Evolutionary conservation across 2,888 invertebrate genomes (phyloP), one percentile per base, ranked within the genome.

Genomic region (Bugula neritina): DNA sequence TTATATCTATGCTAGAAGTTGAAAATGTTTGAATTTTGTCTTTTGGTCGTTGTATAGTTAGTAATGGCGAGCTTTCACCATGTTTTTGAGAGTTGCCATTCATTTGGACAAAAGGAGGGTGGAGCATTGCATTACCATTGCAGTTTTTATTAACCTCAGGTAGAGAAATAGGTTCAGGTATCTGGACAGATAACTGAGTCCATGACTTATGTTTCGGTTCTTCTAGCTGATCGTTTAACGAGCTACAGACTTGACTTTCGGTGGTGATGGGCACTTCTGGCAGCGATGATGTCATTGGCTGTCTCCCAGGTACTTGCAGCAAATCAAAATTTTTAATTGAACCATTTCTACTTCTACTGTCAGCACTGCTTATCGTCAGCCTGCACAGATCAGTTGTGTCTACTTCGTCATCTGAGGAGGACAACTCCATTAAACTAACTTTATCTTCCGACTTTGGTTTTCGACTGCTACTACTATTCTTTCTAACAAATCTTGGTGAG

Each of bases 281-380:
- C 27, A 27, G 31, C 2, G 34, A 13, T 2, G 5, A 3, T 10
- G 27, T 34, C 34, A 25, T 29, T 31, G 63, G 17, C 5, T 13
- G 63, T 13, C 63, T 25, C 31, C 63, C 31, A 13, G 63, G 63
- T n/a, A 63, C 63, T 63, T 34, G 63, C 63, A 63, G 34, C 29
- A 63, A n/a, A 63, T 63, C 63, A 63, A 63, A 63, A 31, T 63
- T 63, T 29, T 10, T 27, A 2, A 63, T 2, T 25, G 63, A 63
- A 31, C 63, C 31, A 23, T 55, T 55, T 55, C 55, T 55, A 25
- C 55, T 55, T n/a, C 34, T 2, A 31, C 63, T 63, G n/a, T 63
- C 63, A 25, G 31, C 31, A 27, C 63, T 63, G 31, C 63, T 63
- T 3, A 27, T 10, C 3, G 63, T 63, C 10, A 63, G 31, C 17